These are phyloP conservation scores for Octonoba sinensis DNA, from an alignment of 2,888 invertebrate genomes.

Conservation along the genomic window DNA sequence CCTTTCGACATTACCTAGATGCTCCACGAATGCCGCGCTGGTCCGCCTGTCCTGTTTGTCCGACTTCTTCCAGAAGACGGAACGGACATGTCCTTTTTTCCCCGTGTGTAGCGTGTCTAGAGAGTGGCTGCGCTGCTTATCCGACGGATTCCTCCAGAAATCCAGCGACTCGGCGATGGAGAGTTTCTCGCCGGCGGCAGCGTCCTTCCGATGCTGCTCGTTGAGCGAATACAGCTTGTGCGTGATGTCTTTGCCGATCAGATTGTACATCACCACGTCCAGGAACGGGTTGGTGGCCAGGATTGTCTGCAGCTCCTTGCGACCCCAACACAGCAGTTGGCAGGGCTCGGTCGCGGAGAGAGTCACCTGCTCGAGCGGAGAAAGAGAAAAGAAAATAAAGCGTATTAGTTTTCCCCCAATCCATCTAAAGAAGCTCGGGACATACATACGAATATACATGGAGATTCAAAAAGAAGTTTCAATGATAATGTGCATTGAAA, in stretches of 20 bases:
- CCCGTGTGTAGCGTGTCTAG: constrained; percentile 85
- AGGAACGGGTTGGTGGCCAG: constrained; percentile 82
- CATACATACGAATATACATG: not conserved
- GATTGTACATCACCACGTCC: constrained; percentile 81
- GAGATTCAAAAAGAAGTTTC: not conserved
- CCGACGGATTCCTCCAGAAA: constrained; percentile 22
- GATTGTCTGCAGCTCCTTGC: constrained; percentile 81
- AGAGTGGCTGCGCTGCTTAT: constrained; percentile 76
- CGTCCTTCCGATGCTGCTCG: constrained; percentile 76
- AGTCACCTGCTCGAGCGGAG: constrained; percentile 78
- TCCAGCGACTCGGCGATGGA: constrained; percentile 27
- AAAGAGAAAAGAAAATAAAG: not conserved
- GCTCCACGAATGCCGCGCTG: constrained; percentile 17
- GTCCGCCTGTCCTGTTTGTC: constrained; percentile 74
- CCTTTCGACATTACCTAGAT: constrained; percentile 21
- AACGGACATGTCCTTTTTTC: constrained; percentile 81
- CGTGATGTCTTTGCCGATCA: constrained; percentile 88
- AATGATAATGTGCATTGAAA: not conserved
- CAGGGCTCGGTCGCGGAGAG: constrained; percentile 84
- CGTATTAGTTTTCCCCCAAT: not conserved
- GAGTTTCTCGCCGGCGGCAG: not conserved
- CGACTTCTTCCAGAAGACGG: constrained; percentile 70
- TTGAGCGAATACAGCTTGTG: constrained; percentile 86
- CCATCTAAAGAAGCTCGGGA: too few species aligned
- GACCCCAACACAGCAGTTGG: constrained; percentile 84